phyloP scores from a whole-genome alignment of 2,113 vertebrate species.

The Etheostoma spectabile region DNA sequence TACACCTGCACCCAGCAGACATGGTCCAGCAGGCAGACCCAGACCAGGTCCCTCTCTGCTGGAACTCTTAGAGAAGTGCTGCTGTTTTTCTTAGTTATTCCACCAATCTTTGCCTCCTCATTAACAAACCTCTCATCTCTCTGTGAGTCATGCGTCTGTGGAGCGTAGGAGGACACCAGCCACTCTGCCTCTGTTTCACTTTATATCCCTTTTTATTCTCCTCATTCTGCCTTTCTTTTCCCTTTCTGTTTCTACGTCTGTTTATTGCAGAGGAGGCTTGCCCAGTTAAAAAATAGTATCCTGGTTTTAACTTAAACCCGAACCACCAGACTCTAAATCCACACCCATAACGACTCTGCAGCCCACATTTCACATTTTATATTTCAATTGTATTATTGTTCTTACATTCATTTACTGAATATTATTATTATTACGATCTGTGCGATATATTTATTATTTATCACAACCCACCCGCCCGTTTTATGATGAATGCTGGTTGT shows the following conservation, averaged over 20 bases:
- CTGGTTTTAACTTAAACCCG: background rate
- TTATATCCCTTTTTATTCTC: background rate
- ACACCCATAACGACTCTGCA: no score
- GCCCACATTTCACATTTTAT: no score
- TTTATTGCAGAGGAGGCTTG: constrained; percentile 23
- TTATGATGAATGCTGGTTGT: no score
- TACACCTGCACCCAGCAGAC: no score
- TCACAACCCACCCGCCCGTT: no score
- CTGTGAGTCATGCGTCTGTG: constrained; percentile 46
- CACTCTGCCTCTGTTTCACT: constrained; percentile 25
- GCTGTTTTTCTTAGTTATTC: constrained; percentile 22
- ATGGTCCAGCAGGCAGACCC: background rate
- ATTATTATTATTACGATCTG: no score
- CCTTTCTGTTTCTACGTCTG: background rate
- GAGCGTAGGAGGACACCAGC: constrained; percentile 58
- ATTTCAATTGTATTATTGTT: no score
- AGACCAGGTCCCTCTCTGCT: background rate
- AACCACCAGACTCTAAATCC: no score
- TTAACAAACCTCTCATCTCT: constrained; percentile 40
- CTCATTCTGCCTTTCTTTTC: background rate
- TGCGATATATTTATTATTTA: no score
- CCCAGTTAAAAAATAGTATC: constrained; percentile 16
- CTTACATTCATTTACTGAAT: no score
- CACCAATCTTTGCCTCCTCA: constrained; percentile 20
- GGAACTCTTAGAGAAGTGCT: background rate